Conservation (phyloP, 2,888 invertebrate species). For the Caenorhabditis sinica region DNA sequence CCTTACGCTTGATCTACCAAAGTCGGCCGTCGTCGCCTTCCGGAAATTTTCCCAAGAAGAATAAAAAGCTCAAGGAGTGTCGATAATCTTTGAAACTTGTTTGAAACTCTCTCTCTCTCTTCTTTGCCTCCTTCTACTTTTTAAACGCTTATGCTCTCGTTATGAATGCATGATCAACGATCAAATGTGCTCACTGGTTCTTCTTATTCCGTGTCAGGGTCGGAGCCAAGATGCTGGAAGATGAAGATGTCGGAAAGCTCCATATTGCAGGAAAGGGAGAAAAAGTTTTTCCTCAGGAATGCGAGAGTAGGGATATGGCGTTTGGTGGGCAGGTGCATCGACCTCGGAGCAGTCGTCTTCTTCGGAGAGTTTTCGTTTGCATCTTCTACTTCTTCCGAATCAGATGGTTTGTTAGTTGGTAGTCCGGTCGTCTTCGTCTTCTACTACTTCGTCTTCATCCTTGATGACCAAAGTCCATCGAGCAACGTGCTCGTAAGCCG, state of each 20-base stretch:
- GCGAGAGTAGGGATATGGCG: constrained; percentile 28
- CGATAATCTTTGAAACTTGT: constrained; percentile 60
- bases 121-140: constrained; percentile 13
- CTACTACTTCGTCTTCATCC: constrained; percentile 9
- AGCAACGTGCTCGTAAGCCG: constrained; percentile 41
- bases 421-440: constrained; percentile 10
- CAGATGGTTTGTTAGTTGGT: constrained; percentile 50
- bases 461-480: constrained; percentile 52
- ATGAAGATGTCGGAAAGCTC: not conserved
- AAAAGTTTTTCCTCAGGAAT: constrained; percentile 10
- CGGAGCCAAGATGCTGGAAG: constrained; percentile 28
- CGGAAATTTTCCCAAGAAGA: constrained; percentile 13
- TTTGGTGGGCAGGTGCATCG: constrained; percentile 59
- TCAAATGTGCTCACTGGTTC: constrained; percentile 38
- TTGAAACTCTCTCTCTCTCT: constrained; percentile 15
- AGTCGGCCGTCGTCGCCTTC: not conserved
- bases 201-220: constrained; percentile 50
- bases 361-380: not conserved
- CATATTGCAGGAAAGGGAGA: constrained; percentile 5
- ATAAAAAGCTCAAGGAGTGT: constrained; percentile 32
- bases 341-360: constrained; percentile 1
- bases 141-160: constrained; percentile 46
- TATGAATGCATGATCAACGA: constrained; percentile 57
- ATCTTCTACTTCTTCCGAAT: constrained; percentile 28
- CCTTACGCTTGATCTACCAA: constrained; percentile 28